These are phyloP conservation scores for Spea hammondii DNA, from an alignment of 2,797 vertebrate species.

Conservation along the genomic window DNA sequence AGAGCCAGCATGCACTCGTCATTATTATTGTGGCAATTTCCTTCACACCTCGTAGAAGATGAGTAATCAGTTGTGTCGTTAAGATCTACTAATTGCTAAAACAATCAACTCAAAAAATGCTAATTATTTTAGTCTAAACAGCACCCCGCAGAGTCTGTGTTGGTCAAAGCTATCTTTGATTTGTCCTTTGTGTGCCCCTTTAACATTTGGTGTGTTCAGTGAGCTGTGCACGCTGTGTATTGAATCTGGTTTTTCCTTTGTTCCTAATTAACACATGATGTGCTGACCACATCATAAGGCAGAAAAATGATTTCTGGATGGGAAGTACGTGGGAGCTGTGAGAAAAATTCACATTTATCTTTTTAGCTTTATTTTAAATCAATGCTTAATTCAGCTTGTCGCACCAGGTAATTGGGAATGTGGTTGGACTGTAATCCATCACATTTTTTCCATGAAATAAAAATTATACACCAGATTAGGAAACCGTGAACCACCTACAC, in stretches of 20 bases:
- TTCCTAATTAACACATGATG: no score
- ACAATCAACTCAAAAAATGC: slow-evolving; percentile 17
- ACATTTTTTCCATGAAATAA: not conserved
- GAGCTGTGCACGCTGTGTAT: not conserved
- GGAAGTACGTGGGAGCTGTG: no score
- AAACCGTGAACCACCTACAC: not conserved
- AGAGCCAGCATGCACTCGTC: no score
- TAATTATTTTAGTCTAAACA: slow-evolving; percentile 22
- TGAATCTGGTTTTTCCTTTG: not conserved
- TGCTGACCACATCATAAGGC: no score
- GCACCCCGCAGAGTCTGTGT: slow-evolving; percentile 11
- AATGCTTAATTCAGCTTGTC: not conserved
- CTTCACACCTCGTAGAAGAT: slow-evolving; percentile 3
- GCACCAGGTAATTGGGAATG: not conserved
- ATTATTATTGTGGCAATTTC: slow-evolving; percentile 1
- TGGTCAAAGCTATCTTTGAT: slow-evolving; percentile 22
- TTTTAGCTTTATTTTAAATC: not conserved
- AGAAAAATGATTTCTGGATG: no score
- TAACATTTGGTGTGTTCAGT: not conserved
- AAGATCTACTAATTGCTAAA: slow-evolving; percentile 23
- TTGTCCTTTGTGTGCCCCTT: slow-evolving; percentile 21
- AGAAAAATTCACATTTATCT: no score
- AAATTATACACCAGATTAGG: not conserved
- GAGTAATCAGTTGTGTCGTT: slow-evolving; percentile 14
- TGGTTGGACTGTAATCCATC: not conserved